Evolutionary conservation across 2,797 vertebrate species (phyloP), one percentile per base, ranked within the genome.

Genomic region (Phrynocephalus forsythii): DNA sequence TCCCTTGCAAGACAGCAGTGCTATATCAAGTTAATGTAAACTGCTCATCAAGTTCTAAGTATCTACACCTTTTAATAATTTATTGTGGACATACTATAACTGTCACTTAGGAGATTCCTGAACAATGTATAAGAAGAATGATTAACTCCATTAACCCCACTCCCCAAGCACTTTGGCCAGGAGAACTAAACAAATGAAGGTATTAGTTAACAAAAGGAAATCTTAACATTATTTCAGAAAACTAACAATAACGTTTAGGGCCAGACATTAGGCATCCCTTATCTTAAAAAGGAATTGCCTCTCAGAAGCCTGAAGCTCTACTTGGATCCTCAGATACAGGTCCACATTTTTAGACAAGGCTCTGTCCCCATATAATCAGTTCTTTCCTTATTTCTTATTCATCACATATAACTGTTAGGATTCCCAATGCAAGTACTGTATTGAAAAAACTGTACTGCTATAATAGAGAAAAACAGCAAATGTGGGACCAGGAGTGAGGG

Each of bases 11-110:
- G 73, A 86, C 33, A 91, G 87, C 82, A 91, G 81, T 78, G 80
- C 67, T 78, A 87, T 91, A 91, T 91, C 83, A 91, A 89, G 48
- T 71, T 89, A 76, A 92, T 73, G 80, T 1, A 84, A 77, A 91
- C 1, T 38, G 18, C 3, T 75, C 86, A 89, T 82, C 30, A 28
- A 5, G 18, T 71, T 89, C 63, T 84, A 56, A 87, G 72, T 38
- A 85, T 88, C 71, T 82, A 83, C 5, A 90, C 24, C 63, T 5
- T 86, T 50, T 22, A 82, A 38, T 15, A 88, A 81, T 83, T 81
- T 0, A 3, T 3, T 72, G 4, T 18, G 69, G 44, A 15, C 60
- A 87, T 73, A 56, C 52, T 86, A 72, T 24, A 8, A 10, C 0
- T 30, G 9, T 66, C 20, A 66, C 30, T 33, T 50, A 48, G 18